A percentile compares a stretch with the other conserved stretches of the same genome.
These are phyloP conservation scores for Drosophila recens DNA, from an alignment of 2,888 invertebrate species.

Conservation along the genomic window DNA sequence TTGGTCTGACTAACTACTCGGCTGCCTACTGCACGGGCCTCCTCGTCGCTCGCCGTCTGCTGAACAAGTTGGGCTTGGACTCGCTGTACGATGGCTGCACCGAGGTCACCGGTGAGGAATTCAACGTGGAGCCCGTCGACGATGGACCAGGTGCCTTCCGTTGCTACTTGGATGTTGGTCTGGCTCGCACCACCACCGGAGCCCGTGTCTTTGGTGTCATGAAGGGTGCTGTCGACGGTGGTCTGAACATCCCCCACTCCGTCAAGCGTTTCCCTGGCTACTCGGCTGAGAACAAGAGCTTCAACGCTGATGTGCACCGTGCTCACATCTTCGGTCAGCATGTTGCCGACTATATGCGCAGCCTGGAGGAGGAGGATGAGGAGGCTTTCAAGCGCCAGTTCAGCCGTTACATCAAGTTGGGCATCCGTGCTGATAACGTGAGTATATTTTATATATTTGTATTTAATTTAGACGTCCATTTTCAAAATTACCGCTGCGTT, in stretches of 20 bases:
- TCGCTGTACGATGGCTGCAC: constrained; percentile 94
- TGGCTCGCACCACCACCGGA: constrained; percentile 98
- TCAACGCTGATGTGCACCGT: constrained; percentile 98
- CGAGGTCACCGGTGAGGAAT: constrained; percentile 97
- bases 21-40: constrained; percentile 99
- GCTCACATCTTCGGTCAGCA: constrained; percentile 99
- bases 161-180: constrained; percentile 98
- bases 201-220: constrained; percentile 99
- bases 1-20: constrained; percentile 99
- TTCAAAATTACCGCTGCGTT: constrained; percentile 86
- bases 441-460: constrained; percentile 82
- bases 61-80: constrained; percentile 97
- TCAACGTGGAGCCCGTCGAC: constrained; percentile 96
- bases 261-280: constrained; percentile 99
- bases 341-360: constrained; percentile 98
- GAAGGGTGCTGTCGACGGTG: constrained; percentile 99
- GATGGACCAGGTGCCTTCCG: constrained; percentile 98
- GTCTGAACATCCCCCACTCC: constrained; percentile 99
- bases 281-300: constrained; percentile 93
- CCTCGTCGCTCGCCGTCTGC: constrained; percentile 95
- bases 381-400: constrained; percentile 99
- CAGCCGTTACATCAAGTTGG: constrained; percentile 96
- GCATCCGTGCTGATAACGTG: constrained; percentile 95
- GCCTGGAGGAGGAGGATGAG: constrained; percentile 96
- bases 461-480: constrained; percentile 83